Percentiles rank a stretch among this genome's conserved stretches.
phyloP scores from a whole-genome alignment of 1,140 invertebrate species.

The Lasaia peninsularis region DNA sequence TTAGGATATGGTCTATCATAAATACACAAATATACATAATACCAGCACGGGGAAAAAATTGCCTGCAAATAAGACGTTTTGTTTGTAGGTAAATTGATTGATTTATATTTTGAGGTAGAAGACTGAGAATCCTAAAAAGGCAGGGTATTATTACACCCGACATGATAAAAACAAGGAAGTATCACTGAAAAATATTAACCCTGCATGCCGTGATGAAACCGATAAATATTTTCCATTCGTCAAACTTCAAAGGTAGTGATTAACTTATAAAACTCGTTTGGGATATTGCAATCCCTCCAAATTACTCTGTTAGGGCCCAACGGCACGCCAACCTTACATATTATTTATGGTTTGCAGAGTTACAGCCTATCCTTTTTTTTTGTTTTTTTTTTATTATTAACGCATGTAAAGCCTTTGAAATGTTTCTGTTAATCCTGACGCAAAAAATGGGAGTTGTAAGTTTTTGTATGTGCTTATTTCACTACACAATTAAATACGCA shows the following conservation, averaged over 20 bases:
- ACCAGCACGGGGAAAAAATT: no score
- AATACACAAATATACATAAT: no score
- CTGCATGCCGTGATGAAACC: constrained; percentile 47
- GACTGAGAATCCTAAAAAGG: no score
- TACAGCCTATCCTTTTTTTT: constrained; percentile 23
- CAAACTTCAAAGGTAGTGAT: constrained; percentile 65
- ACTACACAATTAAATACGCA: not conserved
- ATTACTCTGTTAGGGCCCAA: constrained; percentile 36
- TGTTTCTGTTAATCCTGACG: not conserved
- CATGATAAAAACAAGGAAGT: not conserved
- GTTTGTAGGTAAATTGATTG: no score
- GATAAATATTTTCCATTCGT: constrained; percentile 60
- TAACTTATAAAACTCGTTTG: constrained; percentile 58
- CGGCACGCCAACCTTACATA: constrained; percentile 44
- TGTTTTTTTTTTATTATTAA: constrained; percentile 25
- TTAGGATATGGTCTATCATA: no score
- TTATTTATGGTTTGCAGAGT: constrained; percentile 32
- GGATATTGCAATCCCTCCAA: constrained; percentile 35
- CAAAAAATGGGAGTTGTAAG: not conserved
- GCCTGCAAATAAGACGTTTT: no score
- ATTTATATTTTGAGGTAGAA: no score
- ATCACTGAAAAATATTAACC: not conserved
- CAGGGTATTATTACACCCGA: not conserved
- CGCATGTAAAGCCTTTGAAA: constrained; percentile 8
- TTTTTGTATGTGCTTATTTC: not conserved